Base-by-base conservation (phyloP, 2,113 vertebrate species). In the Lamprologus lemairii region DNA sequence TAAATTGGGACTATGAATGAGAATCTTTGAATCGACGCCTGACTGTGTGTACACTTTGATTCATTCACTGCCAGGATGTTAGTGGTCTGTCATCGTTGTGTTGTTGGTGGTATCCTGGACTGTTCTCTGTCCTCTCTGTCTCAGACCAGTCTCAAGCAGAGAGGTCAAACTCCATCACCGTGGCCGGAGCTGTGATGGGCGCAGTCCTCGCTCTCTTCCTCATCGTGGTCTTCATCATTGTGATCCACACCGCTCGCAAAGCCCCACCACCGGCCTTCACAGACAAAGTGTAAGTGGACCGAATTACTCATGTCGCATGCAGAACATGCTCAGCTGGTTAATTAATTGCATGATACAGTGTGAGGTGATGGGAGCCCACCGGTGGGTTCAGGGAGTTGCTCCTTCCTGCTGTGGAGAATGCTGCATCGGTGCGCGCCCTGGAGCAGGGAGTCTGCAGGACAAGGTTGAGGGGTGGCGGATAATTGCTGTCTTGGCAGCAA, bases 151-250 rank as follows among this genome's bases (percentile, higher is more conserved):
- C 96, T 42, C 94, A 93, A 53, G 94, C 93, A 3, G 91, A 97
- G 94, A 97, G 97, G 95, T 97, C 97, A 33, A 98, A 97, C 91
- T 97, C 97, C 83, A 95, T 98, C 93, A 97, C 97, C 3, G 96
- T 99, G 92, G 98, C 97, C 55, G 98, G 97, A 90, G 98, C 98
- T 42, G 96, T 98, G 87, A 98, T 99, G 95, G 98, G 98, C 65
- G 98, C 98, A 35, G 97, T 98, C 92, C 97, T 99, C 75, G 97
- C 98, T 53, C 97, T 99, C 88, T 98, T 98, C 96, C 97, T 99
- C 93, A 98, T 98, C 65, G 58, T 92, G 1, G 91, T 99, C 95
- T 98, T 98, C 96, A 96, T 97, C 94, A 97, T 97, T 83, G 97
- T 98, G 86, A 95, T 98, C 88, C 89, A 98, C 90, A 97, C 97